Base-by-base conservation (phyloP, 1,140 invertebrate genomes). In the Drosophila grimshawi region DNA sequence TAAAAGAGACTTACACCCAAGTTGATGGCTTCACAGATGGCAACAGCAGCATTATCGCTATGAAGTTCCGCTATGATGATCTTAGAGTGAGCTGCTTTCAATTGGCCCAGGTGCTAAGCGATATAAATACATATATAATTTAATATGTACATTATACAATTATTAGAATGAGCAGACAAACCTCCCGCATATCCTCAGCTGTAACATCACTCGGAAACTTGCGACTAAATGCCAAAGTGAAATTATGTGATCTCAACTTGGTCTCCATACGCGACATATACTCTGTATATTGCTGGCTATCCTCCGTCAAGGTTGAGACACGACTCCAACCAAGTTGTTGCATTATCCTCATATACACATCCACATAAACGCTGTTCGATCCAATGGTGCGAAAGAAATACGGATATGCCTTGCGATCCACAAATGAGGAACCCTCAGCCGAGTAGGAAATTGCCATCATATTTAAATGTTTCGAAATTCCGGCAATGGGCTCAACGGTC, bases 341-440 rank as follows among this genome's bases (percentile, higher is more conserved):
- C 80, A 92, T 86, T 1, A 92, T 53, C 4, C 65, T 51, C 2
- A 89, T 35, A 46, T 89, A 91, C 3, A 77, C 78, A 61, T 77
- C 74, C 19, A 83, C 94, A 86, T 96, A 97, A 66, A 96, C 95
- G 33, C 94, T 94, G 81, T 97, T 96, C 82, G 96, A 96, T 2
- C 96, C 96, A 71, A 97, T 96, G 2, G 97, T 97, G 2, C 96
- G 91, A 88, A 96, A 97, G 92, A 97, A 97, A 80, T 96, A 97
- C 0, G 96, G 96, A 93, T 97, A 97, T 61, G 95, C 95, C 0
- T 93, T 90, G 19, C 95, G 93, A 92, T 97, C 95, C 0, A 94
- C 94, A 78, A 97, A 95, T 53, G 94, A 94, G 2, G 95, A 94
- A 0, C 96, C 96, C 86, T 97, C 96, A 2, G 96, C 97, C 65